Evolutionary conservation across 2,113 vertebrate species (phyloP).

Genomic region (Hymenochirus boettgeri): DNA sequence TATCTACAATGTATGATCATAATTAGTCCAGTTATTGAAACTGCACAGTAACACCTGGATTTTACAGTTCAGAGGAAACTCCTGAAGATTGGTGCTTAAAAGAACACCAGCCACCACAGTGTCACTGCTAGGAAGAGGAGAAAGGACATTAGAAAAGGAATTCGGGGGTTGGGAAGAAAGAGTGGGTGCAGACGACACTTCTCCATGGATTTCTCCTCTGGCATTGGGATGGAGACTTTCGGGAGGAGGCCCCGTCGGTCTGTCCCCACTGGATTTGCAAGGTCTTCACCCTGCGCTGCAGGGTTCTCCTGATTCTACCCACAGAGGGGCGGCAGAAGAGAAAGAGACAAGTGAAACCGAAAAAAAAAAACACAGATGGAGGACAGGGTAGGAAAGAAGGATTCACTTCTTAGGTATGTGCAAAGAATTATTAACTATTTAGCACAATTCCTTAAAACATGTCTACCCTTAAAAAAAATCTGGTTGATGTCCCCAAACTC

Average conservation of each 20-base stretch:
- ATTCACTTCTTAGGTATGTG: slow-evolving; percentile 71
- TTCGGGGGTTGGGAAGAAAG: slow-evolving; percentile 63
- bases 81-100: slow-evolving; percentile 55
- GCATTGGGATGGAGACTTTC: slow-evolving; percentile 78
- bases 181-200: slow-evolving; percentile 68
- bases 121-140: slow-evolving; percentile 75
- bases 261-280: slow-evolving; percentile 66
- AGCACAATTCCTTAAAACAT: neutral
- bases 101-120: slow-evolving; percentile 84
- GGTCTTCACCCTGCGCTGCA: slow-evolving; percentile 77
- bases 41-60: neutral
- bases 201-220: slow-evolving; percentile 69
- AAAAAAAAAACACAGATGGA: slow-evolving; percentile 59
- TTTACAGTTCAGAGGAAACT: neutral
- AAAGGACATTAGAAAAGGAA: slow-evolving; percentile 80
- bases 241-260: slow-evolving; percentile 60
- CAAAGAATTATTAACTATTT: slow-evolving; percentile 56
- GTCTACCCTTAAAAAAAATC: no score
- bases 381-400: slow-evolving; percentile 52
- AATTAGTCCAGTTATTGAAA: no score
- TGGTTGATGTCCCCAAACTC: no score
- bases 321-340: slow-evolving; percentile 83
- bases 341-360: slow-evolving; percentile 78
- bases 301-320: slow-evolving; percentile 77
- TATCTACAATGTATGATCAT: no score